Evolutionary conservation across 2,797 vertebrate species (phyloP), one percentile per base, ranked within the genome.

Genomic region (Cyclura pinguis): DNA sequence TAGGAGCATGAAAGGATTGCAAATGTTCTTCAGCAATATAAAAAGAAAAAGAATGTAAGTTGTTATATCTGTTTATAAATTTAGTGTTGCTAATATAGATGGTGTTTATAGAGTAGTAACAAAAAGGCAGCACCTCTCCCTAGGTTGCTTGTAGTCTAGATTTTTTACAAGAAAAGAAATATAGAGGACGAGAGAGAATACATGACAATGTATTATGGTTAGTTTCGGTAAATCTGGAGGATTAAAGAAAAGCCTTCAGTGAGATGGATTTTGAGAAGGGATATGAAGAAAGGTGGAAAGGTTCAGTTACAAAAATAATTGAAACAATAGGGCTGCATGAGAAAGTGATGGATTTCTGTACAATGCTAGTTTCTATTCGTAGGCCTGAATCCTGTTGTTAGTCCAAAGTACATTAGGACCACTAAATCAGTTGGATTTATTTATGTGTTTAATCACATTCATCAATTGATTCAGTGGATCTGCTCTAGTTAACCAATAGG

Each of bases 31-130:
- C 98, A 99, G 96, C 98, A 99, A 0, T 99, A 98, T 95, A 98
- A 97, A 96, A 98, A 96, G 96, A 99, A 99, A 95, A 99, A 98
- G 97, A 98, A 98, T 0, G 99, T 99, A 94, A 99, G 99, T 84
- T 90, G 80, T 83, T 57, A 80, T 32, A 76, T 86, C 55, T 84
- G 18, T 82, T 86, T 81, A 55, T 67, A 20, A 42, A 62, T 81
- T 69, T 74, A 76, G 2, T 82, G 14, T 18, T 22, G 6, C 10
- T 55, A 69, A 57, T 64, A 27, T 69, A 24, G 32, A 38, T 50
- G 14, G 10, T 64, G 7, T 38, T 64, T 83, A 74, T 16, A 83
- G 47, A 80, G 35, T 10, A 80, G 55, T 85, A 69, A 52, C 18
- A 69, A 24, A 42, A n/a, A 85, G 8, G 29, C 18, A 32, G 52